Evolutionary conservation across 1,140 invertebrate genomes (phyloP).

Genomic region (Trypoxylus dichotomus): DNA sequence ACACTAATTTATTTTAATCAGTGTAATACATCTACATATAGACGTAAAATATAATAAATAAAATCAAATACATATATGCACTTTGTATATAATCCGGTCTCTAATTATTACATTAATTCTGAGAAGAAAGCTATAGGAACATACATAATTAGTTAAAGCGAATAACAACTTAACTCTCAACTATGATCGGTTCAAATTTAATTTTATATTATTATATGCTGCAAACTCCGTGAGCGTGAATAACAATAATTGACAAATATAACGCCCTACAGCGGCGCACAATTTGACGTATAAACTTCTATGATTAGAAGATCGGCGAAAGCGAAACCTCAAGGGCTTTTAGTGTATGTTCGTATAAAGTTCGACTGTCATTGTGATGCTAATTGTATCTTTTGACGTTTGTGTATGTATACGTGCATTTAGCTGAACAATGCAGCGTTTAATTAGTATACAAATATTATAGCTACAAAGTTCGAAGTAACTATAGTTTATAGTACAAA

Average conservation of each 20-base stretch:
- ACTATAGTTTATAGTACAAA: too few species aligned
- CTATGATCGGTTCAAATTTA: neutral
- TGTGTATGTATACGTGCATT: neutral
- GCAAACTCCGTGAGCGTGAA: neutral
- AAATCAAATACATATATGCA: too few species aligned
- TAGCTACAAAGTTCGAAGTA: too few species aligned
- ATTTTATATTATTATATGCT: neutral
- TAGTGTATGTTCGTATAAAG: neutral
- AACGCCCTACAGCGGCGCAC: neutral
- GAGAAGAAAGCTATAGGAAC: too few species aligned
- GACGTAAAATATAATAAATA: too few species aligned
- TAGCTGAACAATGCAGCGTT: neutral
- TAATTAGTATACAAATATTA: neutral
- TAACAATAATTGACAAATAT: constrained; percentile 3
- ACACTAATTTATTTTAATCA: too few species aligned
- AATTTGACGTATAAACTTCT: neutral
- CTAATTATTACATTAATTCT: too few species aligned
- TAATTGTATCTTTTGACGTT: neutral
- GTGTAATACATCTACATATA: too few species aligned
- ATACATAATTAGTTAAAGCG: too few species aligned
- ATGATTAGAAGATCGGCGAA: neutral
- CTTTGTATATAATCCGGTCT: too few species aligned
- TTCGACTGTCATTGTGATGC: neutral
- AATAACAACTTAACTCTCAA: neutral
- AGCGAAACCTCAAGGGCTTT: neutral